A percentile compares a stretch with the other conserved stretches of the same genome.
Conservation (phyloP, 2,113 vertebrate genomes). For the Pseudorasbora parva region DNA sequence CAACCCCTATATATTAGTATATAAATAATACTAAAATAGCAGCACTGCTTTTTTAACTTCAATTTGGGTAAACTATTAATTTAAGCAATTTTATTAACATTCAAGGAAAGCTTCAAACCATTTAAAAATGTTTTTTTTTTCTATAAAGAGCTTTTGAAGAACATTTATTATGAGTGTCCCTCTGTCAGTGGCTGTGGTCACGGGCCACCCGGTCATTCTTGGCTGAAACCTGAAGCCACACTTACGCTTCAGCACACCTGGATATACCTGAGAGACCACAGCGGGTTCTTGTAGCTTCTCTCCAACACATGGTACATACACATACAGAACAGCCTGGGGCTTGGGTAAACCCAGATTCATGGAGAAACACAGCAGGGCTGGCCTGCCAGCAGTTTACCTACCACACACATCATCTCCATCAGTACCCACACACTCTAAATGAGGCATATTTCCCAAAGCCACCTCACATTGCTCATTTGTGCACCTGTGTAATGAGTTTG, state of each 20-base stretch:
- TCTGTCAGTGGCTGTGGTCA: constrained; percentile 11
- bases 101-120: not conserved
- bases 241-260: constrained; percentile 44
- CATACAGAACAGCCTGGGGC: not conserved
- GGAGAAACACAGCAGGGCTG: not conserved
- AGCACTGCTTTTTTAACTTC: not conserved
- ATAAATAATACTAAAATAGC: not conserved
- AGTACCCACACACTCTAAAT: constrained; percentile 19
- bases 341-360: constrained; percentile 4
- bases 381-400: constrained; percentile 24
- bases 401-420: constrained; percentile 7
- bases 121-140: not conserved
- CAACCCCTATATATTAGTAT: not conserved
- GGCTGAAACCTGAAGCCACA: constrained; percentile 35
- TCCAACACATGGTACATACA: constrained; percentile 20
- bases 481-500: constrained; percentile 27
- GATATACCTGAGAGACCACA: constrained; percentile 47
- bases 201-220: constrained; percentile 24
- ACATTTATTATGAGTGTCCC: not conserved
- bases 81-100: not conserved
- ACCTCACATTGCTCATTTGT: constrained; percentile 31
- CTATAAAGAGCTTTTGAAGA: not conserved
- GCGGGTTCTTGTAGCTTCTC: constrained; percentile 11
- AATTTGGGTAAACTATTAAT: not conserved
- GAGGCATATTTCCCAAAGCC: constrained; percentile 28